A percentile compares a stretch with the other conserved stretches of the same genome.
Evolutionary conservation across 2,888 invertebrate species (phyloP).

Genomic region (Synanthedon vespiformis): DNA sequence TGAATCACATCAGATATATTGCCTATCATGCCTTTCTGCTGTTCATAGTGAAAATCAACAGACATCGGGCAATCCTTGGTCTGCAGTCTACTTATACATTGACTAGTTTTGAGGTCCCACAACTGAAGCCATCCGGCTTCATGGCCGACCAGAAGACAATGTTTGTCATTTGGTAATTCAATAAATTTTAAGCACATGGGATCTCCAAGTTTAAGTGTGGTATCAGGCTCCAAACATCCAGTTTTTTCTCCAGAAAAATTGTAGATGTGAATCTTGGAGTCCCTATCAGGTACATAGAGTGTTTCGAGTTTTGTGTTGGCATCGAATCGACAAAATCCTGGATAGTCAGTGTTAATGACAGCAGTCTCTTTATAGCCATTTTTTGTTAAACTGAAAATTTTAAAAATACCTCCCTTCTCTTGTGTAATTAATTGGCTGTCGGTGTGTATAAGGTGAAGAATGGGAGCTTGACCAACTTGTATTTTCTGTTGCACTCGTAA

Average conservation of each 20-base stretch:
- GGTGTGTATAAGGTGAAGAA: slow-evolving; percentile 73
- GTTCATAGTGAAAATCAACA: slow-evolving; percentile 76
- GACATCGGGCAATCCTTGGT: slow-evolving; percentile 77
- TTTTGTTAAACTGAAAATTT: slow-evolving; percentile 74
- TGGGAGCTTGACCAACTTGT: slow-evolving; percentile 73
- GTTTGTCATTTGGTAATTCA: slow-evolving; percentile 57
- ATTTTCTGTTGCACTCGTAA: slow-evolving; percentile 78
- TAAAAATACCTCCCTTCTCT: slow-evolving; percentile 78
- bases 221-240: slow-evolving; percentile 42
- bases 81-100: slow-evolving; percentile 67
- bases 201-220: slow-evolving; percentile 66
- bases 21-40: slow-evolving; percentile 77
- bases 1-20: slow-evolving; percentile 73
- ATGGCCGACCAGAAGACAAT: slow-evolving; percentile 76
- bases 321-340: slow-evolving; percentile 79
- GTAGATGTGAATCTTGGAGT: slow-evolving; percentile 65
- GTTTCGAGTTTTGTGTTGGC: slow-evolving; percentile 71
- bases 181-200: slow-evolving; percentile 73
- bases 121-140: slow-evolving; percentile 79
- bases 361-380: slow-evolving; percentile 71
- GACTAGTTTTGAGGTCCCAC: slow-evolving; percentile 77
- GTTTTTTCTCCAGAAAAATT: slow-evolving; percentile 59
- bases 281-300: slow-evolving; percentile 75
- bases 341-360: slow-evolving; percentile 71
- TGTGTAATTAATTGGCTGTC: slow-evolving; percentile 76